Conservation (phyloP, 23 tunicate genomes). For the Trididemnum miniatum region DNA sequence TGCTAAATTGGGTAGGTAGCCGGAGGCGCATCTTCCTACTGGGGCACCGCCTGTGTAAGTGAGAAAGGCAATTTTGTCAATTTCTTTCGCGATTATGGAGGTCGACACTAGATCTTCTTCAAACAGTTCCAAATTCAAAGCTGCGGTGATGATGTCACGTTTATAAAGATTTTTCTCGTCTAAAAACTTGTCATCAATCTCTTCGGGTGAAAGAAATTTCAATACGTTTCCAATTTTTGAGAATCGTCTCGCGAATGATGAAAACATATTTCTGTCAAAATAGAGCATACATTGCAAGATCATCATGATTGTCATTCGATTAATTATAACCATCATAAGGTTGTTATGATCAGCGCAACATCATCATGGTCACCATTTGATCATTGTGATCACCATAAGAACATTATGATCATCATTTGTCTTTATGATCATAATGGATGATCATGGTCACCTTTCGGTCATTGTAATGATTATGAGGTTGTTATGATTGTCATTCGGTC, state of each 20-base stretch:
- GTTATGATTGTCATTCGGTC: too few relatives aligned
- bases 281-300: too few relatives aligned
- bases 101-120: slow-evolving; percentile 50
- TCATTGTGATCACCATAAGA: too few relatives aligned
- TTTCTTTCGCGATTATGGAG: slow-evolving; percentile 54
- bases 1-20: slow-evolving; percentile 58
- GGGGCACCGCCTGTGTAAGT: slow-evolving; percentile 82
- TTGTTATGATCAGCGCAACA: too few relatives aligned
- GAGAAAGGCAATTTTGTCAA: slow-evolving; percentile 54
- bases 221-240: slow-evolving; percentile 66
- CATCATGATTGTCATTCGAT: too few relatives aligned
- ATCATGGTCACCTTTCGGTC: too few relatives aligned
- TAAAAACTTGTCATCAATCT: slow-evolving; percentile 58
- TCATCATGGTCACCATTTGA: too few relatives aligned
- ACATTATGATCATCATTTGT: too few relatives aligned
- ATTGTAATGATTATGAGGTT: too few relatives aligned
- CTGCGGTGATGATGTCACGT: slow-evolving; percentile 71
- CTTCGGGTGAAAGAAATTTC: slow-evolving; percentile 60
- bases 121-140: slow-evolving; percentile 54
- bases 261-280: slow-evolving; percentile 41
- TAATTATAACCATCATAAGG: too few relatives aligned
- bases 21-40: slow-evolving; percentile 73
- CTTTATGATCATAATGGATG: too few relatives aligned
- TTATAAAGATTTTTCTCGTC: slow-evolving; percentile 86
- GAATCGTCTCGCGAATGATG: slow-evolving; percentile 54